A percentile compares a stretch with the other conserved stretches of the same genome.
Evolutionary conservation across 2,888 invertebrate species (phyloP).

Genomic region (Cristatella mucedo): DNA sequence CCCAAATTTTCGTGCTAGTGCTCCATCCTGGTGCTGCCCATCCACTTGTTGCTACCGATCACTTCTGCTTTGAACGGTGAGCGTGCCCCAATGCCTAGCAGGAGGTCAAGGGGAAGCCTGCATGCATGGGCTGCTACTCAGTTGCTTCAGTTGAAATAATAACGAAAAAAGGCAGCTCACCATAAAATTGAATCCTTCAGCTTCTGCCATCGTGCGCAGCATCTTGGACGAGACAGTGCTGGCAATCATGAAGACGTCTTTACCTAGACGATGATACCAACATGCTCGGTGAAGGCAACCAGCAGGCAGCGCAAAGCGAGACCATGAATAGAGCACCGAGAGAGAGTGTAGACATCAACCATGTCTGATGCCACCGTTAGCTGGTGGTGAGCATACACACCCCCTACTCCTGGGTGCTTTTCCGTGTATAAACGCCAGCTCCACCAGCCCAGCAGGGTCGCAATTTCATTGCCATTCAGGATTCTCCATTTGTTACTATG

Average conservation of each 20-base stretch:
- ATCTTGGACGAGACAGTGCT: slow-evolving; percentile 96
- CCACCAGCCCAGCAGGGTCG: slow-evolving; percentile 89
- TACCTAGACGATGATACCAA: slow-evolving; percentile 14
- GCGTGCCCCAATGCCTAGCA: too few relatives aligned
- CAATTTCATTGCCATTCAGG: slow-evolving; percentile 87
- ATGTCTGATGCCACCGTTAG: not conserved
- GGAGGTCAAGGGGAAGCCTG: too few relatives aligned
- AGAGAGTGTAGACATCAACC: too few relatives aligned
- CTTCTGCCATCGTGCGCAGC: slow-evolving; percentile 58
- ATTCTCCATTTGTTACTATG: slow-evolving; percentile 82
- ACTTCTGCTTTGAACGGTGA: too few relatives aligned
- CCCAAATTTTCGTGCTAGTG: too few relatives aligned
- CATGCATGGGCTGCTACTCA: too few relatives aligned
- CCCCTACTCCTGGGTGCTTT: slow-evolving; percentile 31
- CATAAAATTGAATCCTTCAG: slow-evolving; percentile 57
- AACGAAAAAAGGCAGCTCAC: slow-evolving; percentile 36
- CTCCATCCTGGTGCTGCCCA: too few relatives aligned
- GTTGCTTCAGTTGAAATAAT: too few relatives aligned
- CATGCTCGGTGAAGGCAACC: not conserved
- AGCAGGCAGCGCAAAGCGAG: not conserved
- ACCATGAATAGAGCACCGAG: not conserved
- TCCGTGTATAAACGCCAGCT: slow-evolving; percentile 47
- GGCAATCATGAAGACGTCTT: slow-evolving; percentile 63
- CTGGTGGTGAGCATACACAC: slow-evolving; percentile 6
- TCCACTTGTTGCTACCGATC: too few relatives aligned